phyloP scores from a whole-genome alignment of 2,888 invertebrate genomes.

The Agrotis exclamationis region DNA sequence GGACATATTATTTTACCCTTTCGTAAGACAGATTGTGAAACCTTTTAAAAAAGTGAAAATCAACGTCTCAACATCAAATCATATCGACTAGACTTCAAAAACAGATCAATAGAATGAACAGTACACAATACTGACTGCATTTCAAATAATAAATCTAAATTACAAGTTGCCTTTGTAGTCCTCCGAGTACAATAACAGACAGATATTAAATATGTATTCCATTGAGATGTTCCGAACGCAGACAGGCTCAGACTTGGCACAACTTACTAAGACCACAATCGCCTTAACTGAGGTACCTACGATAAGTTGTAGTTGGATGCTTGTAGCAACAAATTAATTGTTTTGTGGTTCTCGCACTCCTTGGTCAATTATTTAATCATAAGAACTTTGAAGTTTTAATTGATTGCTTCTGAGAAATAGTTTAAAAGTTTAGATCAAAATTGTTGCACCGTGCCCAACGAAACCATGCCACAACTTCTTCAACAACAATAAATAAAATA shows the following conservation, averaged over 20 bases:
- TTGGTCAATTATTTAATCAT: background rate
- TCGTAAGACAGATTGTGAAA: too few species aligned
- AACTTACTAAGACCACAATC: constrained; percentile 32
- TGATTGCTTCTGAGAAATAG: background rate
- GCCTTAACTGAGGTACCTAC: constrained; percentile 2
- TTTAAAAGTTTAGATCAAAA: background rate
- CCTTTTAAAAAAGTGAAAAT: too few species aligned
- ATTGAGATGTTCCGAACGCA: background rate
- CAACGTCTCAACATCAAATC: too few species aligned
- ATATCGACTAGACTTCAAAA: too few species aligned
- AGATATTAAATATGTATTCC: background rate
- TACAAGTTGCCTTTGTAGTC: background rate
- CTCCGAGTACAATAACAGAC: background rate
- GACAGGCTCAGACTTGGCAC: constrained; percentile 3
- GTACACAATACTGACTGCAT: background rate
- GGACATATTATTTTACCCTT: too few species aligned
- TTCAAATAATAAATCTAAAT: background rate
- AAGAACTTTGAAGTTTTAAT: background rate
- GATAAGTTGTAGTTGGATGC: constrained; percentile 1
- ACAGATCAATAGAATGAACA: background rate
- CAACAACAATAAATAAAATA: too few species aligned
- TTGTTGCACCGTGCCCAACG: too few species aligned
- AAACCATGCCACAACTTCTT: too few species aligned
- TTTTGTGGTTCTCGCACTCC: constrained; percentile 3
- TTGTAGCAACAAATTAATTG: constrained; percentile 29